Evolutionary conservation across 2,888 invertebrate genomes (phyloP), one percentile per base, ranked within the genome.

Genomic region (Mermis nigrescens): DNA sequence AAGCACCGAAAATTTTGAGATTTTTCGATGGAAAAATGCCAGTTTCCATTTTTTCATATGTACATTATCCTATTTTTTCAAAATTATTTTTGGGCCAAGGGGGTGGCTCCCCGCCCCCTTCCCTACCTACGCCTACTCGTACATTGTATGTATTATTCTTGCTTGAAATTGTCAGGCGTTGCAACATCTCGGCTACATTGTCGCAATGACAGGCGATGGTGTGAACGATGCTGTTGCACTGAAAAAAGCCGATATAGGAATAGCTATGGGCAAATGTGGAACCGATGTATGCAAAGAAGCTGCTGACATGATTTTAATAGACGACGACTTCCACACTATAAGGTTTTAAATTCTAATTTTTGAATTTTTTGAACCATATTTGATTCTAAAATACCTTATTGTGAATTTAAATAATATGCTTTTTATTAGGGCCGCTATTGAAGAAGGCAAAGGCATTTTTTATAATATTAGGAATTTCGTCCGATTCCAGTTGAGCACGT

Each of bases 391-490:
- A n/a, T n/a, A n/a, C n/a, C n/a, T n/a, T n/a, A n/a, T n/a, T n/a
- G n/a, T n/a, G n/a, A n/a, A n/a, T n/a, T n/a, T n/a, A n/a, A n/a
- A n/a, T 29, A 61, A 45, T 4, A 27, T 51, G 58, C 53, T 60
- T 57, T 57, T 54, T 66, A 69, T 1, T 67, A 78, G 78, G 63
- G 75, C 90, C 46, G 98, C 98, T 4, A 95, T 98, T 68, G 98
- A 99, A 75, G 72, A 71, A 62, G 72, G 72, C 51, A 98, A 99
- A 76, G 91, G 89, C 62, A 99, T 99, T 72, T 99, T 95, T 79
- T 87, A 95, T 78, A 99, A 99, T 75, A 99, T 99, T 69, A 82
- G 91, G 64, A 99, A 99, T 77, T 99, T 99, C 79, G 95, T 99
- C n/a, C 82, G 92, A 62, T 99, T 78, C 68, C 95, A 98, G 74